A percentile compares a stretch with the other conserved stretches of the same genome.
Evolutionary conservation across 2,113 vertebrate species (phyloP).

Genomic region (Calidris pygmaea): DNA sequence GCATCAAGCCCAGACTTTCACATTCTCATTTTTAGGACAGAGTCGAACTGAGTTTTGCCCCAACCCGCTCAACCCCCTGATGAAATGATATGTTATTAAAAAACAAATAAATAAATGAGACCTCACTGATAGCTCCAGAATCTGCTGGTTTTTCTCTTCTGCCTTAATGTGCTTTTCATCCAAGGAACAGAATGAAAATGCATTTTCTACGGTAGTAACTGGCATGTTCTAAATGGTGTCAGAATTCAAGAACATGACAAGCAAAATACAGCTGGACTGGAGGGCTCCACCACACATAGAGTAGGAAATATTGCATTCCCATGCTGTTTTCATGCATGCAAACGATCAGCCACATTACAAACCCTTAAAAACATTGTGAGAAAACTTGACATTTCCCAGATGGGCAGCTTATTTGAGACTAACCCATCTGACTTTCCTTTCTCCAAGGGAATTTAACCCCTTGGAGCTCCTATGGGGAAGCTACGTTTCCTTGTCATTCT

Average conservation of each 20-base stretch:
- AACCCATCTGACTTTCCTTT: slow-evolving; percentile 53
- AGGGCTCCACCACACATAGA: slow-evolving; percentile 71
- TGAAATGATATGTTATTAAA: slow-evolving; percentile 8
- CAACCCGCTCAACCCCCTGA: neutral
- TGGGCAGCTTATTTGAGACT: slow-evolving; percentile 54
- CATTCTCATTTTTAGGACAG: slow-evolving; percentile 14
- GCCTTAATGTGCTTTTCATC: slow-evolving; percentile 37
- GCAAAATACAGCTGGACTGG: slow-evolving; percentile 74
- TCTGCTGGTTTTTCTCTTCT: slow-evolving; percentile 10
- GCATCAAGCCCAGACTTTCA: slow-evolving; percentile 58
- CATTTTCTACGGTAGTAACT: slow-evolving; percentile 64
- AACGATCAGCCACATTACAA: slow-evolving; percentile 71
- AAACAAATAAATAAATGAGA: slow-evolving; percentile 19
- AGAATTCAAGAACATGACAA: slow-evolving; percentile 74
- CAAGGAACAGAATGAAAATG: slow-evolving; percentile 57
- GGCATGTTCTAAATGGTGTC: slow-evolving; percentile 66
- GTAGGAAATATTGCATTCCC: slow-evolving; percentile 75
- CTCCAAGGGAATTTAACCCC: slow-evolving; percentile 63
- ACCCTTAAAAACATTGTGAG: slow-evolving; percentile 61
- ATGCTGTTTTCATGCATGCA: slow-evolving; percentile 70
- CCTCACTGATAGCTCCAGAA: slow-evolving; percentile 11
- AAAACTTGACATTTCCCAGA: slow-evolving; percentile 71
- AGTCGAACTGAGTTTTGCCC: slow-evolving; percentile 27
- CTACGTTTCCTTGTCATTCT: neutral
- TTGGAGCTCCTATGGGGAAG: slow-evolving; percentile 18